Evolutionary conservation across 2,797 vertebrate species (phyloP).

Genomic region (Tarsius wallacei): DNA sequence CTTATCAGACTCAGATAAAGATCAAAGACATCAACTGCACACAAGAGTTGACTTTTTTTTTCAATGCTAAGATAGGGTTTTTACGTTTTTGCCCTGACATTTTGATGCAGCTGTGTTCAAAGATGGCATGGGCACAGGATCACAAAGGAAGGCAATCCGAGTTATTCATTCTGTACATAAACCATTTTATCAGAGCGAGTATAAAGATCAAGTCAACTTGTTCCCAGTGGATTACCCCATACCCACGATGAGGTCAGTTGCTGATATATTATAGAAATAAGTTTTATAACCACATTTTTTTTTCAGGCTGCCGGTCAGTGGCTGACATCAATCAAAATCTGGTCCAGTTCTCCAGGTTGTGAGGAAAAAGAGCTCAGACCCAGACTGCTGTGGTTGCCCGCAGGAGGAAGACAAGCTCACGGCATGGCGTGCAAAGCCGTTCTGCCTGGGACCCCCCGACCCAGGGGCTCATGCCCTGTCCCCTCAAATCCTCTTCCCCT

Average conservation of each 20-base stretch:
- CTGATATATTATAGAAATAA: neutral
- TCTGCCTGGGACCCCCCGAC: neutral
- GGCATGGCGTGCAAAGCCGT: accelerated
- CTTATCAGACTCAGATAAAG: neutral
- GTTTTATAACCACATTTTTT: neutral
- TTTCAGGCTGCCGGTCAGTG: conserved; percentile 95
- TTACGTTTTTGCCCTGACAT: neutral
- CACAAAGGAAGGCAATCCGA: neutral
- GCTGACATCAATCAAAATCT: conserved; percentile 95
- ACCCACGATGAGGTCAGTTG: accelerated
- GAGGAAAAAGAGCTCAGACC: neutral
- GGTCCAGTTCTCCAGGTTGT: conserved; percentile 95
- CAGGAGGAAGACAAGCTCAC: neutral
- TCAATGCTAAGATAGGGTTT: neutral
- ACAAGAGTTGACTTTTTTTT: neutral
- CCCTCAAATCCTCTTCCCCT: neutral
- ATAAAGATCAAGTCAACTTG: neutral
- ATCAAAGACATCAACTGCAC: neutral
- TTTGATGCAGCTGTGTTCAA: neutral
- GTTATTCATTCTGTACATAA: neutral
- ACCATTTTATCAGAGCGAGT: neutral
- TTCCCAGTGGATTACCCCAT: neutral
- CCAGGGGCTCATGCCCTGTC: neutral
- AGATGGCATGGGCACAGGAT: neutral
- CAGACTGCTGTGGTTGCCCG: neutral